Base-by-base conservation (phyloP, 2,113 vertebrate species). In the Aldabrachelys gigantea region DNA sequence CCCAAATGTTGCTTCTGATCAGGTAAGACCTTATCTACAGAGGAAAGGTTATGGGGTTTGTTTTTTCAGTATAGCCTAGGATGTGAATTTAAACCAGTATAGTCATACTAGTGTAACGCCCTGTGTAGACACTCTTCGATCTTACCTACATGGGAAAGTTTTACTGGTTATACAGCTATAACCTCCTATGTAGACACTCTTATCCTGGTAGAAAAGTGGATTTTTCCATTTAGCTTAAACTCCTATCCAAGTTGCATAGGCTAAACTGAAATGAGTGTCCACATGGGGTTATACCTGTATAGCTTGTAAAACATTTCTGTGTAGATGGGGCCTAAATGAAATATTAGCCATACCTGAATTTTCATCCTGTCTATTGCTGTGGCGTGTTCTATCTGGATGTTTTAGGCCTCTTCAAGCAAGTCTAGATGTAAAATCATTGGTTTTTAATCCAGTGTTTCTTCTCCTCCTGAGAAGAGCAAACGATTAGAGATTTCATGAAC, bases 311-410 rank as follows among this genome's bases (percentile, higher is more conserved):
- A 75, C 25, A 49, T 57, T 83, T 44, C 80, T 89, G 53, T 90
- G 65, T 89, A 83, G 96, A 91, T 38, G 82, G 7, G n/a, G 25
- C 27, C 25, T 88, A 38, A 59, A 35, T 69, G 89, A 94, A 92
- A 50, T 89, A 86, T 17, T 27, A 84, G 3, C 53, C 87, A 8
- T 82, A 4, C 89, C 35, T 90, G 56, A 84, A 83, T 72, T 54
- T 27, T 78, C 24, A 14, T 47, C 41, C 41, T 85, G 50, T 50
- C 52, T 88, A 16, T 72, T 9, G 2, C 79, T 83, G 24, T 83
- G 50, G 53, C 94, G 19, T 84, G 53, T 54, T 54, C 53, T 54
- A 8, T 54, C 53, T 54, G 53, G 53, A 54, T 22, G 14, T 85
- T 44, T 24, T 76, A 76, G 41, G 44, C 38, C 44, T 11, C 1